phyloP scores from a whole-genome alignment of 2,113 vertebrate genomes.

The Melanostigma gelatinosum region DNA sequence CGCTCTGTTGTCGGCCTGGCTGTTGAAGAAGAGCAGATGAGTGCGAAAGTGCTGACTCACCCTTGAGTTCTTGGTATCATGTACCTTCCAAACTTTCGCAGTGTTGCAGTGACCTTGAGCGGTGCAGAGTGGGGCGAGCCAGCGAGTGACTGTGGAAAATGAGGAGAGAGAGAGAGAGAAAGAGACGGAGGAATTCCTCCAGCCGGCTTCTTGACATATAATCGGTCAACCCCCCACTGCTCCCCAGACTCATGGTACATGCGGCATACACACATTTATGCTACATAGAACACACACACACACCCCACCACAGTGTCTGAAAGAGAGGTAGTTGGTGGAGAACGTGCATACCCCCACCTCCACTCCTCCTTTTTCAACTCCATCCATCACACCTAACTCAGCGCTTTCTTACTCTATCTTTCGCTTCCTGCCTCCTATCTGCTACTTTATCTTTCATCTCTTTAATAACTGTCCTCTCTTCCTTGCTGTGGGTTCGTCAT shows the following conservation, averaged over 20 bases:
- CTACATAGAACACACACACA: slow-evolving; percentile 31
- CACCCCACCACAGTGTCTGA: slow-evolving; percentile 56
- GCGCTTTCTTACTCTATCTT: slow-evolving; percentile 38
- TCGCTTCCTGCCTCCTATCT: slow-evolving; percentile 40
- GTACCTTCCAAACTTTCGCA: slow-evolving; percentile 76
- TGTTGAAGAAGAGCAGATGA: slow-evolving; percentile 50
- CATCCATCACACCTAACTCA: slow-evolving; percentile 65
- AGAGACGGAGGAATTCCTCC: slow-evolving; percentile 49
- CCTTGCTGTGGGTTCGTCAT: slow-evolving; percentile 22
- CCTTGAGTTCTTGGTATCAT: slow-evolving; percentile 51
- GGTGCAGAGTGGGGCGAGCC: slow-evolving; percentile 37
- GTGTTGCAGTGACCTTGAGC: slow-evolving; percentile 82
- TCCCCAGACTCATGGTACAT: slow-evolving; percentile 71
- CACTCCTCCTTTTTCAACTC: slow-evolving; percentile 52
- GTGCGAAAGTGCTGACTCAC: slow-evolving; percentile 80
- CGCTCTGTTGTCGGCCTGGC: slow-evolving; percentile 55
- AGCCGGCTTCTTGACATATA: slow-evolving; percentile 76
- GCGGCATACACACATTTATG: slow-evolving; percentile 53
- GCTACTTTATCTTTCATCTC: slow-evolving; percentile 45
- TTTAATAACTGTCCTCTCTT: slow-evolving; percentile 28
- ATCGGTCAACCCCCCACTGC: slow-evolving; percentile 78
- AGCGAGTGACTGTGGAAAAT: slow-evolving; percentile 62
- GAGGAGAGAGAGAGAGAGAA: background rate
- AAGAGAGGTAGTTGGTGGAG: slow-evolving; percentile 62
- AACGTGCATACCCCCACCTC: slow-evolving; percentile 59